Base-by-base conservation (phyloP, 2,888 invertebrate species). In the Harpalus rufipes region DNA sequence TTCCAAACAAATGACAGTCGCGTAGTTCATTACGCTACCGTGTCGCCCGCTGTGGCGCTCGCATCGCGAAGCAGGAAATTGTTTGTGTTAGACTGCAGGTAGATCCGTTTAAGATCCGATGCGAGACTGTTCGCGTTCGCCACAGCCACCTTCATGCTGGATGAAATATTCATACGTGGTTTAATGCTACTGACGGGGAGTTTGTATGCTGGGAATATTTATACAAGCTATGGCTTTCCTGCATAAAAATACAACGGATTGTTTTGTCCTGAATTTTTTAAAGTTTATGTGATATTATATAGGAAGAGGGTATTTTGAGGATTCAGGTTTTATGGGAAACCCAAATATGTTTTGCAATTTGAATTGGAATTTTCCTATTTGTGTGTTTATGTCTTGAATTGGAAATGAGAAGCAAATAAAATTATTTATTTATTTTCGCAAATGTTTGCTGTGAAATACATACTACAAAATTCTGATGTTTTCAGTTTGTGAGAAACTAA, bases 21-120 rank as follows among this genome's bases (percentile, higher is more conserved):
- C 32, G 80, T 80, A 78, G 78, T 78, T 78, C 78, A 58, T 78
- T 78, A 78, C 78, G 58, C 56, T 32, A 56, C 41, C 58, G 21
- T n/a, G 51, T 18, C 39, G 21, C 56, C 76, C 25, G 21, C 25
- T 76, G 16, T 14, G 72, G 18, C 59, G 59, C 16, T 16, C 59
- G 63, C 72, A n/a, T 51, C 44, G 44, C 44, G 12, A 7, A 21
- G 44, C 74, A 51, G 78, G 58, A 78, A 78, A 78, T 78, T 78
- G 78, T 78, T 78, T 78, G 78, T 78, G 41, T 25, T 78, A 76
- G 25, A 58, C 25, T 14, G 72, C 74, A 78, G 25, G 21, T 58
- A 78, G 58, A 78, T 78, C 78, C 78, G 25, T 78, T 78, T 78
- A 78, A 78, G 78, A 58, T 25, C 78, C 78, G 78, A 78, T 74